Conservation (phyloP, 37 sponge, comb jelly and placozoan species). For the Cliona cf. orientalis region DNA sequence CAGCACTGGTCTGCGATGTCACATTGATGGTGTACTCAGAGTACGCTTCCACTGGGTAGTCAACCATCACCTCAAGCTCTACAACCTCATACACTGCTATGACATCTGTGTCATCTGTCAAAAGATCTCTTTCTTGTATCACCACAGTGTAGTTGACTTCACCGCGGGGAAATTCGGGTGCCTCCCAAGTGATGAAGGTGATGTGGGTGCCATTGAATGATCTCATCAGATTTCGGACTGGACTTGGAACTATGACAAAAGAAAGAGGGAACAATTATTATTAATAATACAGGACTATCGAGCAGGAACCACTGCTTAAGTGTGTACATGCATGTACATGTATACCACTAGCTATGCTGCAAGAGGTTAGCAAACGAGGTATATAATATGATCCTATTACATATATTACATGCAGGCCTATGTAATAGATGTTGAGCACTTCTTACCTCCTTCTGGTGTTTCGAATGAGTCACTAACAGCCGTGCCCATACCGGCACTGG, state of each 20-base stretch:
- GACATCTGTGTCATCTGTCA: background rate
- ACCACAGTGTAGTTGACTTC: background rate
- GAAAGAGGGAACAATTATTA: too few relatives aligned
- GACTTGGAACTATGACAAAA: slow-evolving; percentile 3
- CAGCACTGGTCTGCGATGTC: slow-evolving; percentile 23
- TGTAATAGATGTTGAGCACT: too few relatives aligned
- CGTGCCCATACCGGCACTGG: slow-evolving; percentile 6
- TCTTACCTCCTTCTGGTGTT: slow-evolving; percentile 34
- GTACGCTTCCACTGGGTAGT: background rate
- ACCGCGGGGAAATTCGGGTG: background rate
- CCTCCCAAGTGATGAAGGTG: background rate
- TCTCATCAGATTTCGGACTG: background rate
- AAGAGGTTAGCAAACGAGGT: too few relatives aligned
- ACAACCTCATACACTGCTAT: background rate
- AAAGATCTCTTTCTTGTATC: background rate
- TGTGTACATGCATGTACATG: too few relatives aligned
- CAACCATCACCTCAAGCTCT: background rate
- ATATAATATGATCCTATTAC: too few relatives aligned
- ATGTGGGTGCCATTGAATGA: background rate
- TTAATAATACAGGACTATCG: too few relatives aligned
- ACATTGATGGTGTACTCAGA: slow-evolving; percentile 24
- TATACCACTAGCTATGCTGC: too few relatives aligned
- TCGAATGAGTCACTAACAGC: background rate
- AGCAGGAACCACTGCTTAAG: too few relatives aligned
- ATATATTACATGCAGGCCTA: too few relatives aligned